Base-by-base conservation (phyloP, 2,888 invertebrate species). In the Caenorhabditis sulstoni region DNA sequence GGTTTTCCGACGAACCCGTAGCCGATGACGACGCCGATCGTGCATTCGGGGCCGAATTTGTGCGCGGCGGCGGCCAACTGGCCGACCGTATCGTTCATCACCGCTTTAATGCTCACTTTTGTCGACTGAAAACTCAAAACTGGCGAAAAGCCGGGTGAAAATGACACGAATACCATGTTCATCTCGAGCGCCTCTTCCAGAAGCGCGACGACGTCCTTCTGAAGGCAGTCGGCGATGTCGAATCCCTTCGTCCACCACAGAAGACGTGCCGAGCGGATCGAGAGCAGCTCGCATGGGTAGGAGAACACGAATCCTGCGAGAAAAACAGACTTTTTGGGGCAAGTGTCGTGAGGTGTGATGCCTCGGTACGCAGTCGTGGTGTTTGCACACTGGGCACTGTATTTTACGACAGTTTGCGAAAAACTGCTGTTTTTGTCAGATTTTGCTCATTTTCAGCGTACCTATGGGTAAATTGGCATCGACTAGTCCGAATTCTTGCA, bases 71-170 rank as follows among this genome's bases (percentile, higher is more conserved):
- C 88, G 0, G 90, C 90, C 74, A 90, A 64, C 58, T 90, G 90
- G 5, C 90, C 90, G 3, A 90, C 90, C 2, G 90, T 90, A 67
- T 90, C 90, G 80, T 90, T 90, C 90, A 90, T 90, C 59, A 90
- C 90, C 8, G 90, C 90, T 53, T 89, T 90, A 70, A 90, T 88
- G 50, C 86, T 85, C 14, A 89, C 90, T 71, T 88, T 86, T 18
- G 89, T 88, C 1, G 86, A 86, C 89, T 90, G 64, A 75, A 88
- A 85, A 45, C 20, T 35, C n/a, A 37, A 37, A 37, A 8, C 7
- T 11, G 37, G 7, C 7, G 53, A 47, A 57, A 52, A 52, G 52
- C 12, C 18, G n/a, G 4, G 5, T 49, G 35, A 11, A 41, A 41
- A 8, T 41, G 12, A 41, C 11, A 3, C 41, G 29, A 3, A 20